Conservation (phyloP, 1,140 invertebrate genomes). For the Hycleus cichorii region DNA sequence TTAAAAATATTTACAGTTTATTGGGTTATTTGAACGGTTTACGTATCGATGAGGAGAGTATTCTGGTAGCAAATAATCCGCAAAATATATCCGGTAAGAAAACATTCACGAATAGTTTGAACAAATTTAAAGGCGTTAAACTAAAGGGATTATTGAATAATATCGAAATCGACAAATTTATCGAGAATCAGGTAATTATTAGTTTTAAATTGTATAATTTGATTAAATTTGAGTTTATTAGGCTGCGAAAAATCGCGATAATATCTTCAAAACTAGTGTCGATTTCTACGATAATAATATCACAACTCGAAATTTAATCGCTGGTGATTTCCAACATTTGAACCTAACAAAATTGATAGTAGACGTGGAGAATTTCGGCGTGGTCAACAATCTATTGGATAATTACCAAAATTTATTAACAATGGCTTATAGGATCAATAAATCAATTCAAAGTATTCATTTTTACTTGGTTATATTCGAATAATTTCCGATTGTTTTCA, state of each 20-base stretch:
- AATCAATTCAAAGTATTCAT: conserved; percentile 25
- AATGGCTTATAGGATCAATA: conserved; percentile 19
- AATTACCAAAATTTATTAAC: conserved; percentile 28
- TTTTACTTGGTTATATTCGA: conserved; percentile 6
- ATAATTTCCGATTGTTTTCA: conserved; percentile 13
- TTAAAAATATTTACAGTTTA: conserved; percentile 18
- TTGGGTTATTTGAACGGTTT: conserved; percentile 26
- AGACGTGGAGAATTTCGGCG: conserved; percentile 24
- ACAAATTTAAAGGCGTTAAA: conserved; percentile 28
- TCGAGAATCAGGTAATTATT: conserved; percentile 27
- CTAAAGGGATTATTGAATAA: conserved; percentile 31
- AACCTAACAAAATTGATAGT: conserved; percentile 27
- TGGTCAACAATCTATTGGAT: conserved; percentile 23
- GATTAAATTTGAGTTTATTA: conserved; percentile 16
- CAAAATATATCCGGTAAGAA: conserved; percentile 33
- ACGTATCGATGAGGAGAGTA: conserved; percentile 22
- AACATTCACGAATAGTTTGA: conserved; percentile 16
- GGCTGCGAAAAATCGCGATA: conserved; percentile 25
- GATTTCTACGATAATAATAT: conserved; percentile 26
- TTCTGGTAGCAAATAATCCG: conserved; percentile 26
- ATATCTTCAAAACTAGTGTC: conserved; percentile 22
- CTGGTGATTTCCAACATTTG: conserved; percentile 11
- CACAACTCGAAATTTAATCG: conserved; percentile 26
- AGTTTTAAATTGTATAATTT: background rate
- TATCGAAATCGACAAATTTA: conserved; percentile 24